Evolutionary conservation across 2,113 vertebrate genomes (phyloP).

Genomic region (Plectropomus leopardus): DNA sequence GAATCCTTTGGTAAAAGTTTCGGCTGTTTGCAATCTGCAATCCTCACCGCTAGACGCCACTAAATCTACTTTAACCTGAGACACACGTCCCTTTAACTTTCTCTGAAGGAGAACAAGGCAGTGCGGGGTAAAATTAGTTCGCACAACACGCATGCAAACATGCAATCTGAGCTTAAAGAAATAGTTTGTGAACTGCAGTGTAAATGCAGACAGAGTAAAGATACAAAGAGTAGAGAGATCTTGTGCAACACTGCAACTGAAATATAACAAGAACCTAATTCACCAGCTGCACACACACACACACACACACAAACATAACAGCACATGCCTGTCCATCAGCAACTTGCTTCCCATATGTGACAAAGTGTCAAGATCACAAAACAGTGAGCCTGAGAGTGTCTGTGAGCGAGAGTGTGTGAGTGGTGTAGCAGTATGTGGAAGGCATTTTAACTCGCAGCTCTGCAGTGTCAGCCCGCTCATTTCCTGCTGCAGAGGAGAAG

Average conservation of each 20-base stretch:
- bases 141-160: too few relatives aligned
- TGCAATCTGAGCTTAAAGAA: neutral
- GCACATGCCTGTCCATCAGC: too few relatives aligned
- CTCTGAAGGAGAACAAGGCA: neutral
- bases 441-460: slow-evolving; percentile 63
- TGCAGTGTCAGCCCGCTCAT: slow-evolving; percentile 60
- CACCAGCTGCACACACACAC: neutral
- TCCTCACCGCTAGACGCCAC: too few relatives aligned
- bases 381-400: neutral
- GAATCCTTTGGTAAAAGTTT: too few relatives aligned
- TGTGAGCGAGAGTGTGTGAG: slow-evolving; percentile 7
- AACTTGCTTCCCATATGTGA: slow-evolving; percentile 6
- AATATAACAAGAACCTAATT: neutral
- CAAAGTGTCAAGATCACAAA: slow-evolving; percentile 1
- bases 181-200: neutral
- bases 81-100: neutral
- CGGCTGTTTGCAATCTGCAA: too few relatives aligned
- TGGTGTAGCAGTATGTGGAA: slow-evolving; percentile 55
- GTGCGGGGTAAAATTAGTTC: too few relatives aligned
- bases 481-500: slow-evolving; percentile 47
- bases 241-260: slow-evolving; percentile 47
- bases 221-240: slow-evolving; percentile 1
- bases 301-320: neutral
- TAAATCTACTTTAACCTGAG: too few relatives aligned
- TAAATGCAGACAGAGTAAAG: neutral